Evolutionary conservation across 2,888 invertebrate species (phyloP).

Genomic region (Eilema griseolum): DNA sequence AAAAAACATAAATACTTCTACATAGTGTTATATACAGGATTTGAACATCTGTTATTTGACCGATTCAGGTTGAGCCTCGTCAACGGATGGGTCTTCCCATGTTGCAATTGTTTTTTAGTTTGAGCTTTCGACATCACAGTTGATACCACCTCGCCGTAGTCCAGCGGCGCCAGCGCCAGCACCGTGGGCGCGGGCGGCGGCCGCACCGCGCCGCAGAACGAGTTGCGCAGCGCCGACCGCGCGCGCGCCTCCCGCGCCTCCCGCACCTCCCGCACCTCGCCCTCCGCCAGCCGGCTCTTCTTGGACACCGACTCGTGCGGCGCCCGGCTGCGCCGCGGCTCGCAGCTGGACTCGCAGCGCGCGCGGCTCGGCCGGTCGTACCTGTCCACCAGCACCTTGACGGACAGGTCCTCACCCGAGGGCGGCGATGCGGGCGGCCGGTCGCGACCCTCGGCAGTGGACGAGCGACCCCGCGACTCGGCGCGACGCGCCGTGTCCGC

Average conservation of each 20-base stretch:
- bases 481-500: slow-evolving; percentile 50
- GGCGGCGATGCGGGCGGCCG: slow-evolving; percentile 89
- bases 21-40: slow-evolving; percentile 96
- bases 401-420: slow-evolving; percentile 90
- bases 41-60: slow-evolving; percentile 90
- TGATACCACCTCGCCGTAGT: slow-evolving; percentile 87
- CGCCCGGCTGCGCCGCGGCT: slow-evolving; percentile 43
- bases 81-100: slow-evolving; percentile 97
- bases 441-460: slow-evolving; percentile 49
- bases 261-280: slow-evolving; percentile 54
- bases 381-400: slow-evolving; percentile 91
- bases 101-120: slow-evolving; percentile 94
- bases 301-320: slow-evolving; percentile 38
- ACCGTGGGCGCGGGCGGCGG: slow-evolving; percentile 78
- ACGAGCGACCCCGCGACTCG: slow-evolving; percentile 54
- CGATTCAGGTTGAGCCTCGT: slow-evolving; percentile 94
- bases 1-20: slow-evolving; percentile 87
- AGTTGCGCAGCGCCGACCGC: slow-evolving; percentile 58
- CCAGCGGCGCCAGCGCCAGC: slow-evolving; percentile 71
- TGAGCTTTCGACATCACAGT: slow-evolving; percentile 91
- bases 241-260: slow-evolving; percentile 57
- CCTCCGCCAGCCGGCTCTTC: slow-evolving; percentile 46
- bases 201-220: slow-evolving; percentile 63
- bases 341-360: slow-evolving; percentile 63
- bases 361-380: slow-evolving; percentile 86